Conservation (phyloP, 2,888 invertebrate species). For the Ectropis crepuscularia region DNA sequence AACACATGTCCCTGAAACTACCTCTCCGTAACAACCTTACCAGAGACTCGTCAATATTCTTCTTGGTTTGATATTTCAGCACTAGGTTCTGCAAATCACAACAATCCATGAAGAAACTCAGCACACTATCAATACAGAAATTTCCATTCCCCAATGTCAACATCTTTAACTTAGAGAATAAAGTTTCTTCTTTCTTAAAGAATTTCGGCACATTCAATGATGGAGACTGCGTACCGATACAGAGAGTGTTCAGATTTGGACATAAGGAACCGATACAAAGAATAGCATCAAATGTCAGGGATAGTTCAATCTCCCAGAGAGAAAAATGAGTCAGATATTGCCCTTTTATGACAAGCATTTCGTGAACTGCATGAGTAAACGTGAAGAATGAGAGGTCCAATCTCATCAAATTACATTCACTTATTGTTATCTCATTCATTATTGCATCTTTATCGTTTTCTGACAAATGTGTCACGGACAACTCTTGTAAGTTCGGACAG, state of each 20-base stretch:
- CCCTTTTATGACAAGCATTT: constrained; percentile 71
- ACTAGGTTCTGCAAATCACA: constrained; percentile 69
- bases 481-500: constrained; percentile 72
- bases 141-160: constrained; percentile 76
- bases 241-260: constrained; percentile 72
- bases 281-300: constrained; percentile 69
- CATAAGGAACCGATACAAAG: constrained; percentile 70
- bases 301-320: constrained; percentile 76
- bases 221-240: constrained; percentile 75
- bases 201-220: constrained; percentile 67
- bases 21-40: constrained; percentile 66
- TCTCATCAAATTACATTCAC: constrained; percentile 66
- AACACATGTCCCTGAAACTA: constrained; percentile 63
- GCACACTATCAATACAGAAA: constrained; percentile 68
- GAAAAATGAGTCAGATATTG: constrained; percentile 75
- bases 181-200: constrained; percentile 60
- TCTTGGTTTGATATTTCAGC: constrained; percentile 75
- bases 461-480: constrained; percentile 76
- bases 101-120: constrained; percentile 72
- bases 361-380: constrained; percentile 69
- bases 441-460: constrained; percentile 76
- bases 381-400: constrained; percentile 79
- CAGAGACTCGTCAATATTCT: constrained; percentile 67
- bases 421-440: constrained; percentile 68
- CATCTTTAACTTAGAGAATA: constrained; percentile 67